These are phyloP conservation scores for Fragum fragum DNA, from an alignment of 2,888 invertebrate genomes.

Conservation along the genomic window DNA sequence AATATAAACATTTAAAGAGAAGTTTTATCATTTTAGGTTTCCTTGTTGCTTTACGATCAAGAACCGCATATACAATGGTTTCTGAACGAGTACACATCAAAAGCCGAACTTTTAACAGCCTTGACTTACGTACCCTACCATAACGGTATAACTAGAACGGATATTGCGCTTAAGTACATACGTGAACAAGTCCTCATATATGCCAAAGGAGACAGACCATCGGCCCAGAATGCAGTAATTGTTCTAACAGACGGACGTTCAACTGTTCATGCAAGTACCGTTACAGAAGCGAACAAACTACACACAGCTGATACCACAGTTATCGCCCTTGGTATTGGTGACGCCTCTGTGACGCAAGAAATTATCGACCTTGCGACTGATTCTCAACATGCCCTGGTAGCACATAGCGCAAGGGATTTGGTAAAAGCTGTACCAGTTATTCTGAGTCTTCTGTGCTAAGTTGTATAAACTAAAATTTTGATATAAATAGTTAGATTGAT, in stretches of 20 bases:
- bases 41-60: slow-evolving; percentile 50
- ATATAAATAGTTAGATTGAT: too few species aligned
- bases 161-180: slow-evolving; percentile 42
- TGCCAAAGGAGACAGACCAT: slow-evolving; percentile 48
- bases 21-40: slow-evolving; percentile 50
- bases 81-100: slow-evolving; percentile 56
- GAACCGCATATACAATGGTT: slow-evolving; percentile 58
- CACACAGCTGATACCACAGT: slow-evolving; percentile 37
- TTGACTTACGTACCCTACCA: slow-evolving; percentile 63
- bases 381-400: slow-evolving; percentile 30
- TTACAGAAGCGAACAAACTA: slow-evolving; percentile 34
- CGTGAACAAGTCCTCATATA: slow-evolving; percentile 34
- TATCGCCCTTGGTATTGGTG: slow-evolving; percentile 46
- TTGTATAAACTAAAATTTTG: not conserved
- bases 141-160: slow-evolving; percentile 46
- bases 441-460: slow-evolving; percentile 40
- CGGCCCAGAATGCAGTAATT: slow-evolving; percentile 53
- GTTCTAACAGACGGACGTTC: slow-evolving; percentile 54
- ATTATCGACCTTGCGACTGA: slow-evolving; percentile 39
- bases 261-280: slow-evolving; percentile 29
- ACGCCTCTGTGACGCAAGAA: slow-evolving; percentile 26
- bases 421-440: slow-evolving; percentile 28
- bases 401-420: slow-evolving; percentile 15
- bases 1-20: too few species aligned
- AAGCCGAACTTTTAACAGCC: slow-evolving; percentile 54